phyloP scores from a whole-genome alignment of 2,797 vertebrate genomes.

The Bufotes viridis region DNA sequence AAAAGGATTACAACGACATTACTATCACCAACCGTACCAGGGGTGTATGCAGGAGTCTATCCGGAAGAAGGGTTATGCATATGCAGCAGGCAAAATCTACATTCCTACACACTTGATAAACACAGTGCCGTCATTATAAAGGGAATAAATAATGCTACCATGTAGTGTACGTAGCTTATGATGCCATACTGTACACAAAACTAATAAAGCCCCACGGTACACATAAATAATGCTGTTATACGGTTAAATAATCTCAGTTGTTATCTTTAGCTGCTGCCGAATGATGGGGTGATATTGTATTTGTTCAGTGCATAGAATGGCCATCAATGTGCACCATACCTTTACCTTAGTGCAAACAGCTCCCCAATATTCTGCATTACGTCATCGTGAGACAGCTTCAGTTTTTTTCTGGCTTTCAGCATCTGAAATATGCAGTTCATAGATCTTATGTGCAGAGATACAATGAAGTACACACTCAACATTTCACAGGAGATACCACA shows the following conservation, averaged over 20 bases:
- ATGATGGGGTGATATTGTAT: no score
- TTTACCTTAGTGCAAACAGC: slow-evolving; percentile 91
- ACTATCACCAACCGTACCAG: neutral
- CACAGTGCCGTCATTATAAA: neutral
- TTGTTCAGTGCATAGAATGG: no score
- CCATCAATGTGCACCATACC: no score
- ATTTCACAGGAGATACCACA: no score
- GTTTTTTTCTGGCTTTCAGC: slow-evolving; percentile 87
- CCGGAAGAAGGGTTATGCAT: neutral
- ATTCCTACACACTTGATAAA: neutral
- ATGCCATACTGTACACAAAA: neutral
- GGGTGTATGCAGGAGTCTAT: neutral
- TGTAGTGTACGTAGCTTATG: neutral
- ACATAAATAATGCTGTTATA: neutral
- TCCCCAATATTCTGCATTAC: slow-evolving; percentile 99
- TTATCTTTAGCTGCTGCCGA: no score
- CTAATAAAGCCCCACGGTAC: neutral
- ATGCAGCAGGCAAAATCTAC: no score
- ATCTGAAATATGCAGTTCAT: slow-evolving; percentile 73
- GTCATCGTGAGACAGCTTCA: slow-evolving; percentile 92
- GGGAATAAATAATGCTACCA: neutral
- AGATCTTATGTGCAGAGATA: neutral
- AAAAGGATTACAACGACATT: neutral
- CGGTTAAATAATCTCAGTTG: neutral
- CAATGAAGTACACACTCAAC: neutral